These are phyloP conservation scores for Agrilus planipennis DNA, from an alignment of 1,140 invertebrate species.

Conservation along the genomic window DNA sequence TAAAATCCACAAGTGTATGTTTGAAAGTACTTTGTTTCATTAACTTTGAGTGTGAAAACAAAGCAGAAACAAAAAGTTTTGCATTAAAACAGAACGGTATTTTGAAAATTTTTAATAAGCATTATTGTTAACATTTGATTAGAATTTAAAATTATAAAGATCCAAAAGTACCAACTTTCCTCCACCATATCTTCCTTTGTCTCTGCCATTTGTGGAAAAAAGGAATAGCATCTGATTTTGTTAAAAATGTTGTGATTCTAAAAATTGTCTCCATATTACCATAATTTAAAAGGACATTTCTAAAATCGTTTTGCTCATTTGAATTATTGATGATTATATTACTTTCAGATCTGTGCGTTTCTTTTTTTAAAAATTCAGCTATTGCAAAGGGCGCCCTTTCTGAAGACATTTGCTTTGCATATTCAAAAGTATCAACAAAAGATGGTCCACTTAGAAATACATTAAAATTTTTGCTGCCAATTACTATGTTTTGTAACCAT, in stretches of 20 bases:
- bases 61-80: no score
- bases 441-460: slow-evolving; percentile 35
- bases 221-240: not conserved
- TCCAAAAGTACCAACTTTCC: slow-evolving; percentile 36
- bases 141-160: slow-evolving; percentile 21
- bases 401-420: slow-evolving; percentile 25
- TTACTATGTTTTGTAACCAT: slow-evolving; percentile 43
- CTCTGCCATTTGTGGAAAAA: slow-evolving; percentile 58
- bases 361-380: slow-evolving; percentile 26
- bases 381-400: slow-evolving; percentile 42
- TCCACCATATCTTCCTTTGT: slow-evolving; percentile 71
- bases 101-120: no score
- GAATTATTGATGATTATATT: no score
- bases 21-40: no score
- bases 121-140: no score
- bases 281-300: no score
- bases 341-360: no score
- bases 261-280: no score
- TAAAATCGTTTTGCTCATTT: no score
- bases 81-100: no score
- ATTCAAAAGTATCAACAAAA: slow-evolving; percentile 28
- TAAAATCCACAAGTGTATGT: no score
- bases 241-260: slow-evolving; percentile 8
- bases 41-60: no score
- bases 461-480: slow-evolving; percentile 38